Evolutionary conservation across 2,888 invertebrate species (phyloP).

Genomic region (Pheosia gnoma): DNA sequence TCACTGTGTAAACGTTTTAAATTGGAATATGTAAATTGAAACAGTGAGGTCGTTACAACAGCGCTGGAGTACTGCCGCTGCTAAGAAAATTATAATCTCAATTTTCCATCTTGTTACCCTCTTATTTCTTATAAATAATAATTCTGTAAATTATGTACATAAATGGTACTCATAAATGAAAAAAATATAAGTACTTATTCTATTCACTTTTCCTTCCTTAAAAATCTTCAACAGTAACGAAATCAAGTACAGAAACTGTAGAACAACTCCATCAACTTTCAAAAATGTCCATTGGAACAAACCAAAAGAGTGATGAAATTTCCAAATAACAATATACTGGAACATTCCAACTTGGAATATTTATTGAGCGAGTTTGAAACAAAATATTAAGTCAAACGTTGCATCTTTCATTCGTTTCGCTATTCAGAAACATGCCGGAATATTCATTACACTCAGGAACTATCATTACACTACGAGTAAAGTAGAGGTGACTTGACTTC

Average conservation of each 20-base stretch:
- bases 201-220: not conserved
- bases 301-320: not conserved
- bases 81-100: not conserved
- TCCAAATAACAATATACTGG: not conserved
- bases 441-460: not conserved
- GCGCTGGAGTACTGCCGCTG: not conserved
- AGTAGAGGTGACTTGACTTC: not conserved
- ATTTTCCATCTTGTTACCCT: not conserved
- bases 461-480: not conserved
- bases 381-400: not conserved
- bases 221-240: not conserved
- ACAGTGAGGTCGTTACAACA: not conserved
- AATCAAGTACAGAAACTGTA: not conserved
- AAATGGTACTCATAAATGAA: no score
- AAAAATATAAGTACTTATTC: not conserved
- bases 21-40: not conserved
- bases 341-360: not conserved
- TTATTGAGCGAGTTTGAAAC: not conserved
- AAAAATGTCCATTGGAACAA: not conserved
- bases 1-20: not conserved
- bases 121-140: not conserved
- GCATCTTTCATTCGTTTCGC: not conserved
- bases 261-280: not conserved
- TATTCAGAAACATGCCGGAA: not conserved
- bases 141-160: no score